Percentiles rank a stretch among this genome's conserved stretches.
Conservation (phyloP, 2,113 vertebrate genomes). For the Ptilonorhynchus violaceus region DNA sequence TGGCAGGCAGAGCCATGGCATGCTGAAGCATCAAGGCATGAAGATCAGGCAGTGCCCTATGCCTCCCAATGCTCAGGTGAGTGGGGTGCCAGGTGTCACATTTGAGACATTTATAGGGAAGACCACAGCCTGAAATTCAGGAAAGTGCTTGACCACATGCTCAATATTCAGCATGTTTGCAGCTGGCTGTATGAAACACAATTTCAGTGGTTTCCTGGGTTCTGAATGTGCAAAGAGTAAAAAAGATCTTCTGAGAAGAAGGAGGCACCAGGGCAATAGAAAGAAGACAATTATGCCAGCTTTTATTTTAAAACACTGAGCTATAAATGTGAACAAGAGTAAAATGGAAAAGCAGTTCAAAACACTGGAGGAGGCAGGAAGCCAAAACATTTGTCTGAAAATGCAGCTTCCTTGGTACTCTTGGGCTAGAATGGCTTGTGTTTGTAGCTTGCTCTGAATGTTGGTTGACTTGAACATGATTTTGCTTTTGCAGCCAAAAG, state of each 20-base stretch:
- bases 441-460: background rate
- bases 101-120: background rate
- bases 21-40: rapidly evolving
- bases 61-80: background rate
- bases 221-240: background rate
- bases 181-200: background rate
- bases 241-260: background rate
- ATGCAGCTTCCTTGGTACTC: background rate
- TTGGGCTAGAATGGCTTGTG: background rate
- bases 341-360: background rate
- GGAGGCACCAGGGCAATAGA: background rate
- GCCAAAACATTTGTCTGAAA: background rate
- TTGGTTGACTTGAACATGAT: background rate
- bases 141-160: background rate
- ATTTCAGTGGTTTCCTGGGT: background rate
- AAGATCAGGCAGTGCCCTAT: background rate
- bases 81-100: background rate
- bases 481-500: background rate
- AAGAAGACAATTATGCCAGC: background rate
- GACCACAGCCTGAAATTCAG: background rate
- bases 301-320: background rate
- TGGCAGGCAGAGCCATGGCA: background rate
- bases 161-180: background rate
- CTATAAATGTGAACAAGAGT: background rate
- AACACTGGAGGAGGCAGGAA: background rate